Conservation (phyloP, 37 sponge, comb jelly and placozoan species). For the Spongilla lacustris region DNA sequence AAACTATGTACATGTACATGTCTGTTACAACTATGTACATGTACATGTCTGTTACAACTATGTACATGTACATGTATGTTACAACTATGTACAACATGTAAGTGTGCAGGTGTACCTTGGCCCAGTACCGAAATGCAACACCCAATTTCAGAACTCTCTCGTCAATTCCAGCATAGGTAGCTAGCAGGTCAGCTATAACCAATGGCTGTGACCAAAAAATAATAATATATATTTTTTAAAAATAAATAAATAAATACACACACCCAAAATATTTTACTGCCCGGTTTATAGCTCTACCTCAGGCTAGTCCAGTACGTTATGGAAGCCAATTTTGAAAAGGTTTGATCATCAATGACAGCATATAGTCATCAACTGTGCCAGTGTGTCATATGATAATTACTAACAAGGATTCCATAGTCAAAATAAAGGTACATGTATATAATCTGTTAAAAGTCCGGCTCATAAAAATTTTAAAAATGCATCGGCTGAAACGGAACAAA, state of each 20-base stretch:
- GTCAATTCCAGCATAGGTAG: constrained; percentile 45
- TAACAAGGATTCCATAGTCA: not conserved
- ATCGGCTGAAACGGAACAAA: no score
- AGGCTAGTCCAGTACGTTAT: no score
- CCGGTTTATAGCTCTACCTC: no score
- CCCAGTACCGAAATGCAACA: constrained; percentile 49
- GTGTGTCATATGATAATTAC: no score
- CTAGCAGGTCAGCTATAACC: constrained; percentile 18
- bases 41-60: not conserved
- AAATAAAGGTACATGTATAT: no score
- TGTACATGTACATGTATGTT: not conserved
- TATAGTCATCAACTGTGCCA: no score
- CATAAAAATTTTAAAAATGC: no score
- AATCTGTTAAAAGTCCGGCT: no score
- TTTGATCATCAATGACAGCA: no score
- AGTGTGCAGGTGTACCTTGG: constrained; percentile 28
- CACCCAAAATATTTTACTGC: no score
- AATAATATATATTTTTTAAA: not conserved
- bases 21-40: not conserved
- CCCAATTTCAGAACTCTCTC: constrained; percentile 31
- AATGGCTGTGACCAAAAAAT: constrained; percentile 17
- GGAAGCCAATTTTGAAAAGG: no score
- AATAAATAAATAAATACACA: not conserved
- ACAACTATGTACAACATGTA: not conserved
- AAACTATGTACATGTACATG: not conserved